Evolutionary conservation across 2,113 vertebrate species (phyloP).

Genomic region (Ceyx melanurus): DNA sequence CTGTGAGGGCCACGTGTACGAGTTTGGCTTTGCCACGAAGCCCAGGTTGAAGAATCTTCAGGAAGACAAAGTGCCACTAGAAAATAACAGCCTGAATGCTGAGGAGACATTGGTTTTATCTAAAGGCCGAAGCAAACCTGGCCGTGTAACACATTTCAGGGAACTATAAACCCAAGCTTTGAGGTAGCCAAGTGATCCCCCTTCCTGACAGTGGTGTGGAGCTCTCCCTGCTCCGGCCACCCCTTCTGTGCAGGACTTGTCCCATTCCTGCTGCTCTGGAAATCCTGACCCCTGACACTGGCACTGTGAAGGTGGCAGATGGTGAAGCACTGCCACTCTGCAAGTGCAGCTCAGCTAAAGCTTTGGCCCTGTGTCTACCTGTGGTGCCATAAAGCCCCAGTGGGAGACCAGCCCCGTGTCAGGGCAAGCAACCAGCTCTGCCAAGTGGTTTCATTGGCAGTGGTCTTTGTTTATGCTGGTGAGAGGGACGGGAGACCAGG

Average conservation of each 20-base stretch:
- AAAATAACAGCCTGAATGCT: not conserved
- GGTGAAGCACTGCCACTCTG: not conserved
- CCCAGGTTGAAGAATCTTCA: not conserved
- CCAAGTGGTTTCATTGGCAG: not conserved
- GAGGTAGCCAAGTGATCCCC: not conserved
- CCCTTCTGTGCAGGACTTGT: not conserved
- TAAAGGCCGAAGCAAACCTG: conserved; percentile 10
- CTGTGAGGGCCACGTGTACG: not conserved
- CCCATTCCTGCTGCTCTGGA: not conserved
- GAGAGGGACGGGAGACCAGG: not conserved
- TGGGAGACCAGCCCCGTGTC: accelerated
- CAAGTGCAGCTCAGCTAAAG: not conserved
- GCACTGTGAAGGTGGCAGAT: accelerated
- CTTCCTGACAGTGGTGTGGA: accelerated
- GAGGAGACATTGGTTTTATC: not conserved
- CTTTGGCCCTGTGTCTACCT: not conserved
- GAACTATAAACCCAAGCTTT: not conserved
- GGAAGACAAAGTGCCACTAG: not conserved
- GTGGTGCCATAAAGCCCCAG: not conserved
- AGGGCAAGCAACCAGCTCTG: not conserved
- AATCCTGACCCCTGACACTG: not conserved
- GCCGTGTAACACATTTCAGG: not conserved
- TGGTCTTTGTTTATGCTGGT: accelerated
- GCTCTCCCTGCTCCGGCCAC: not conserved
- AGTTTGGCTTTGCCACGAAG: not conserved